Percentiles rank a stretch among this genome's conserved stretches.
These are phyloP conservation scores for Bagarius yarrelli DNA, from an alignment of 2,113 vertebrate species.

Conservation along the genomic window DNA sequence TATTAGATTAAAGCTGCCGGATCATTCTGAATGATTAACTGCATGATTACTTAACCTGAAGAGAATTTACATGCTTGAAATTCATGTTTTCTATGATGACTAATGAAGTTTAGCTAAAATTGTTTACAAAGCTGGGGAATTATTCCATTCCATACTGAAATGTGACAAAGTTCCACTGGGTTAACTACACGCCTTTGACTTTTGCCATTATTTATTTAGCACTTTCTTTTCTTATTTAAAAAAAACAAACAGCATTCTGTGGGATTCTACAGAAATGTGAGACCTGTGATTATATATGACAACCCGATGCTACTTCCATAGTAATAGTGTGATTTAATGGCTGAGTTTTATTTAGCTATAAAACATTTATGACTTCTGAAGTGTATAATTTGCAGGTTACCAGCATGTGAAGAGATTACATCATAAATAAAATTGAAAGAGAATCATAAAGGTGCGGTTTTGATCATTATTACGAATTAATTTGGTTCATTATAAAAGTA, in stretches of 20 bases:
- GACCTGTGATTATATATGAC: not conserved
- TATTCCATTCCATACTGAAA: constrained; percentile 22
- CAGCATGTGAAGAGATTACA: constrained; percentile 45
- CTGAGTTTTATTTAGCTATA: constrained; percentile 54
- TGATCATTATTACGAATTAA: constrained; percentile 13
- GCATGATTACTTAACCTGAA: not conserved
- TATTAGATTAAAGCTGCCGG: not conserved
- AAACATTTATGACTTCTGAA: constrained; percentile 43
- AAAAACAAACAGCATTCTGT: constrained; percentile 23
- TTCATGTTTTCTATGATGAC: constrained; percentile 30
- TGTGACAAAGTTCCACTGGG: not conserved
- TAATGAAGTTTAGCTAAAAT: constrained; percentile 15
- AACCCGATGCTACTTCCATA: constrained; percentile 3
- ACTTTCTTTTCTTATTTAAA: constrained; percentile 19
- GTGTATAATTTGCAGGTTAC: constrained; percentile 22
- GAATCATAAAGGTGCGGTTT: constrained; percentile 11
- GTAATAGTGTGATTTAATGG: constrained; percentile 13
- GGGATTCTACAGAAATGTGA: constrained; percentile 30
- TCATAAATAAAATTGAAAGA: constrained; percentile 62
- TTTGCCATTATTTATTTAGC: constrained; percentile 36
- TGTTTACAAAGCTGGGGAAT: constrained; percentile 33
- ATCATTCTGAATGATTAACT: constrained; percentile 10
- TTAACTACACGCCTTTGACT: constrained; percentile 6
- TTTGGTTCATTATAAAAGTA: not conserved
- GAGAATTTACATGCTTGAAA: not conserved